A percentile compares a stretch with the other conserved stretches of the same genome.
phyloP scores from a whole-genome alignment of 2,888 invertebrate genomes.

The Timandra comae region DNA sequence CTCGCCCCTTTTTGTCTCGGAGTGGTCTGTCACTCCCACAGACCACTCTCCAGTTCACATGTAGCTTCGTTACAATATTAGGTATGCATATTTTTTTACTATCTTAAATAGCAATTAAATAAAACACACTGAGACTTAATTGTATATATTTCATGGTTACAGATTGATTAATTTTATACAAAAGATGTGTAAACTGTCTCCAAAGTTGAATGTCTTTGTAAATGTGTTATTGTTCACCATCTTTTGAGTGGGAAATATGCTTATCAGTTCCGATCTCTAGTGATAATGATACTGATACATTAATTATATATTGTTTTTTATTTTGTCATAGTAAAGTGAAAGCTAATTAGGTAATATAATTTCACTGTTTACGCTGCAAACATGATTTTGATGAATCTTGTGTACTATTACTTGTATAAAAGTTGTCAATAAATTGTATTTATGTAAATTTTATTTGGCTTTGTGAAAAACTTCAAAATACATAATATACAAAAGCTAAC shows the following conservation, averaged over 20 bases:
- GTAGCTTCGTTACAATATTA: slow-evolving; percentile 75
- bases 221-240: slow-evolving; percentile 39
- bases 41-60: slow-evolving; percentile 65
- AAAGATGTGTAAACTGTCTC: slow-evolving; percentile 61
- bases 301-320: slow-evolving; percentile 35
- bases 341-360: slow-evolving; percentile 51
- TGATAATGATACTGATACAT: slow-evolving; percentile 50
- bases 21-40: slow-evolving; percentile 49
- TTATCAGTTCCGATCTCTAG: slow-evolving; percentile 65
- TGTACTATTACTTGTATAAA: slow-evolving; percentile 74
- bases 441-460: slow-evolving; percentile 76
- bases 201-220: slow-evolving; percentile 63
- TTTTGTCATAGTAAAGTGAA: slow-evolving; percentile 49
- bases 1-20: slow-evolving; percentile 54
- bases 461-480: slow-evolving; percentile 75
- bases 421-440: slow-evolving; percentile 72
- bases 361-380: slow-evolving; percentile 38
- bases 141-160: slow-evolving; percentile 74
- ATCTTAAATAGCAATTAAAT: slow-evolving; percentile 65
- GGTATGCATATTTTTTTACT: slow-evolving; percentile 77
- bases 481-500: slow-evolving; percentile 73
- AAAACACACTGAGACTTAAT: slow-evolving; percentile 61
- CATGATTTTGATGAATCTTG: slow-evolving; percentile 46
- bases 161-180: slow-evolving; percentile 73
- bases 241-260: slow-evolving; percentile 41